Conservation (phyloP, 64 coral and sea anemone species). For the Cladopsammia gracilis region DNA sequence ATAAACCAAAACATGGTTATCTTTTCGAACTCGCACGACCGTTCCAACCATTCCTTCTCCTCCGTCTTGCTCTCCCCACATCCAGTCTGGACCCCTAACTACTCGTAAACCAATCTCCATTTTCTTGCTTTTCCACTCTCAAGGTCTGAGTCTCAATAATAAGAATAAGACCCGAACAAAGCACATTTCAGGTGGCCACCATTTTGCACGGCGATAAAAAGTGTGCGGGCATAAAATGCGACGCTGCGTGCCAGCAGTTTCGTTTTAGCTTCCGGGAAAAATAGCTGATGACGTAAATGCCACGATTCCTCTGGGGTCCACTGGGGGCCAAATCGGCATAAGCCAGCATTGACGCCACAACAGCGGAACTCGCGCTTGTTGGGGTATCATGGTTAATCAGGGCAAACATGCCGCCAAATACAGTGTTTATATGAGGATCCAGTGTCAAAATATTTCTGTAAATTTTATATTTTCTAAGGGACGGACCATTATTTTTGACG, state of each 20-base stretch:
- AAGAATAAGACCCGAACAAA: too few relatives aligned
- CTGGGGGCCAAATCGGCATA: too few relatives aligned
- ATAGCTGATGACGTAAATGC: constrained; percentile 5
- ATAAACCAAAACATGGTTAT: constrained; percentile 40
- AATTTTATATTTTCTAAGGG: too few relatives aligned
- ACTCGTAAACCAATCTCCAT: constrained; percentile 61
- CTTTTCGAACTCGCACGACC: constrained; percentile 21
- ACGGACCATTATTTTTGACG: too few relatives aligned
- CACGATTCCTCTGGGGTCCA: too few relatives aligned
- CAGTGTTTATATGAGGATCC: too few relatives aligned
- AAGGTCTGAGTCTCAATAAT: not conserved
- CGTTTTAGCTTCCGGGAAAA: constrained; percentile 4
- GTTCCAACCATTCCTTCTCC: constrained; percentile 52
- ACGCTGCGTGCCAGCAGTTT: not conserved
- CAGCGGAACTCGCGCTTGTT: too few relatives aligned
- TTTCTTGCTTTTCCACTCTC: not conserved
- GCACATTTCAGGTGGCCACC: not conserved
- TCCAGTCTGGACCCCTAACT: constrained; percentile 56
- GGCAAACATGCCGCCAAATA: too few relatives aligned
- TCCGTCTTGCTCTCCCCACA: constrained; percentile 9
- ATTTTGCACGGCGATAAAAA: not conserved
- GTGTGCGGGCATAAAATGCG: too few relatives aligned
- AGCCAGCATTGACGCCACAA: too few relatives aligned
- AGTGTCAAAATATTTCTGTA: too few relatives aligned
- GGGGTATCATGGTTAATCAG: too few relatives aligned